Base-by-base conservation (phyloP, 2,888 invertebrate genomes). In the Dryadula phaetusa region DNA sequence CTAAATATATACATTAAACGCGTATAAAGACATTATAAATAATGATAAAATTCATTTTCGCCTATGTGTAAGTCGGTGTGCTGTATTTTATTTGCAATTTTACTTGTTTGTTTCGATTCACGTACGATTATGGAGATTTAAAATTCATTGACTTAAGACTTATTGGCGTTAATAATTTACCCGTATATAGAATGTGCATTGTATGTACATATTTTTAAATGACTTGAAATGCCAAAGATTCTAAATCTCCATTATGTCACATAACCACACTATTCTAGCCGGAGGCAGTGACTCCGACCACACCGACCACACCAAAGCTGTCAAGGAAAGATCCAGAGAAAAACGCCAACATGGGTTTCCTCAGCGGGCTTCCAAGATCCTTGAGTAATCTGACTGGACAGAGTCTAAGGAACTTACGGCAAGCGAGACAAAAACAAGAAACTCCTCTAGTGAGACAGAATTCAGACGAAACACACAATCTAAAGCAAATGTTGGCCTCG, bases 381-480 rank as follows among this genome's bases (percentile, higher is more conserved):
- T 82, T 93, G 4, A 90, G 89, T 82, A 92, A 91, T 77, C 84
- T 93, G 18, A 93, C 93, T 20, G 91, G 92, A 0, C 93, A 93
- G 78, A 90, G 90, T 68, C 69, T 92, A 0, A 72, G 89, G 7
- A 87, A 89, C 68, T 76, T 92, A 0, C 78, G 92, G 0, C 85
- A 86, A 60, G 79, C 82, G n/a, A 71, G 85, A 0, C 84, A 85
- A 65, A 79, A 82, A n/a, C 81, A 80, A 49, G 84, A 85, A 3
- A 83, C 87, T 4, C 87, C 87, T 0, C 70, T 88, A 0, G 76
- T 86, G 4, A 69, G 88, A 0, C 89, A 88, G 72, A 84, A 84
- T 72, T 88, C 88, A 0, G 88, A 88, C 75, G 88, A 88, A 8
- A 69, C 79, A 0, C 77, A 76, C 68, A 77, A 75, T 25, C 83